Conservation (phyloP, 2,797 vertebrate species). For the Ammospiza maritima region DNA sequence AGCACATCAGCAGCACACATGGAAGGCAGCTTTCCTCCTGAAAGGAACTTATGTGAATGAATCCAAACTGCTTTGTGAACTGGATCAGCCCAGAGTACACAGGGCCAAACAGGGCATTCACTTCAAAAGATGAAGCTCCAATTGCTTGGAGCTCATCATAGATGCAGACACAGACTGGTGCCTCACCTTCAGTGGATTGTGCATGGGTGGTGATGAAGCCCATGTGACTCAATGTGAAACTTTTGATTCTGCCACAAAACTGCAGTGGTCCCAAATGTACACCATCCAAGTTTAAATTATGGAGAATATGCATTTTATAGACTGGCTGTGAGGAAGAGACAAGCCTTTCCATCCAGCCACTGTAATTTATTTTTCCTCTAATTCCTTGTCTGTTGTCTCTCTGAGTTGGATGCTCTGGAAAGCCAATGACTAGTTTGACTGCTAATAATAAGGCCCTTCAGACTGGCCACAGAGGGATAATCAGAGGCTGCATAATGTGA, state of each 20-base stretch:
- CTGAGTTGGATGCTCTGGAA: neutral
- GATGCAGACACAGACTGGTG: neutral
- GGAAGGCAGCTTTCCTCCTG: neutral
- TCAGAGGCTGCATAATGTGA: neutral
- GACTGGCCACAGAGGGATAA: neutral
- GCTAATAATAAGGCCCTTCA: neutral
- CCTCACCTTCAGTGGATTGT: neutral
- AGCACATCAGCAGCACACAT: fast-evolving
- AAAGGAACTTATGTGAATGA: neutral
- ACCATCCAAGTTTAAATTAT: neutral
- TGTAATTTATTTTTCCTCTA: neutral
- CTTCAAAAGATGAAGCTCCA: neutral
- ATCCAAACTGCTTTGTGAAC: neutral
- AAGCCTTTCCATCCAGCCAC: neutral
- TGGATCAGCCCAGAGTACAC: fast-evolving
- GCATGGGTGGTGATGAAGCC: neutral
- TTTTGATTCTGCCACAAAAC: neutral
- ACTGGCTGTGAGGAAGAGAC: neutral
- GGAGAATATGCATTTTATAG: neutral
- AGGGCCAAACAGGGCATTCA: neutral
- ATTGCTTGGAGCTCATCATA: neutral
- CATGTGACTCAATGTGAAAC: neutral
- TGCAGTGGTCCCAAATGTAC: neutral
- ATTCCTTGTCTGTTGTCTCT: neutral
- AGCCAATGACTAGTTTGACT: neutral